Percentiles rank a stretch among this genome's conserved stretches.
phyloP scores from a whole-genome alignment of 2,888 invertebrate genomes.

The Coenonympha arcania region DNA sequence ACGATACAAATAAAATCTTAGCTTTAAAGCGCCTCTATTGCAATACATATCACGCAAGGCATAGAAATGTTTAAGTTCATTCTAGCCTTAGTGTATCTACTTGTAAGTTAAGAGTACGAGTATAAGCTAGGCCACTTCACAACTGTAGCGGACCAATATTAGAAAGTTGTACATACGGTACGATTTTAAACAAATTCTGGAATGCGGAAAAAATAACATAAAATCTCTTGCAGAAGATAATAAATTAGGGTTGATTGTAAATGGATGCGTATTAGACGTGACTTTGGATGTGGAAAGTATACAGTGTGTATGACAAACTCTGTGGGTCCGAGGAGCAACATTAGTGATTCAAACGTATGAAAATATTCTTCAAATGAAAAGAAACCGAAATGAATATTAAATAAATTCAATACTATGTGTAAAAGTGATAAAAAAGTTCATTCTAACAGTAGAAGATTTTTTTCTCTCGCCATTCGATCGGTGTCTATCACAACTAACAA shows the following conservation, averaged over 20 bases:
- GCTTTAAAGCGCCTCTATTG: constrained; percentile 68
- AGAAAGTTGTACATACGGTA: constrained; percentile 71
- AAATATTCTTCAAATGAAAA: no score
- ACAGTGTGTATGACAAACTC: no score
- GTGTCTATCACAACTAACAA: no score
- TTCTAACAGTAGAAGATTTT: no score
- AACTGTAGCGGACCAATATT: constrained; percentile 74
- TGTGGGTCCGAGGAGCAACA: no score
- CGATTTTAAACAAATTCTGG: constrained; percentile 33
- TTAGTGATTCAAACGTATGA: no score
- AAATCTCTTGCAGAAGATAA: neutral
- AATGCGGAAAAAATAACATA: constrained; percentile 1
- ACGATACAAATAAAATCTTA: constrained; percentile 41
- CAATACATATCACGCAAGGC: constrained; percentile 74
- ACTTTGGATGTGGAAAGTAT: neutral
- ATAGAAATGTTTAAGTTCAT: constrained; percentile 66
- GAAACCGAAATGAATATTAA: no score
- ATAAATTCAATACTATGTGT: neutral
- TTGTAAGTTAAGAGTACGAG: constrained; percentile 47
- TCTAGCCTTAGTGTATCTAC: constrained; percentile 63
- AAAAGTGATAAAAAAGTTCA: neutral
- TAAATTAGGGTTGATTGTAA: neutral
- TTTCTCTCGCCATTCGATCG: no score
- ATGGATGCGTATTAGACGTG: neutral
- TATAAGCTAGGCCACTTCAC: constrained; percentile 69